Base-by-base conservation (phyloP, 2,797 vertebrate species). In the Trematomus bernacchii region DNA sequence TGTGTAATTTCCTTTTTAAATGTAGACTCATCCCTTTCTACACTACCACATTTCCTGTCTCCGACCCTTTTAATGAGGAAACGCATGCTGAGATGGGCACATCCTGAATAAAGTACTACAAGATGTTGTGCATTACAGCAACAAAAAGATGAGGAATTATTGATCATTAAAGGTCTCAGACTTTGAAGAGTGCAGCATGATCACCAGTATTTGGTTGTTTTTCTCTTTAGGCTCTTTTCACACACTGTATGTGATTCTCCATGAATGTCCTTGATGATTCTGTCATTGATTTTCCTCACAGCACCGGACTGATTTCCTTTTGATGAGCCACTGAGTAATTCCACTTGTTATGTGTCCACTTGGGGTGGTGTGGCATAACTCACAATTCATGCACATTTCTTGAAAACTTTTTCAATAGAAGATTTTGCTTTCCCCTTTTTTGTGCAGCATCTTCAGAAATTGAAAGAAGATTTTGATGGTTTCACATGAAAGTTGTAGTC, bases 241-340 rank as follows among this genome's bases (percentile, higher is more conserved):
- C 69, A 71, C 47, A n/a, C 76, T 82, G 66, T 74, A 87, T 89
- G 82, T 85, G 74, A 87, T 84, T 72, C 64, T 81, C 66, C 37
- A 61, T 79, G 85, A 86, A 89, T 87, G 85, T 83, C 74, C 82
- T 87, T 87, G 86, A 91, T 91, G 84, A 90, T 89, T 86, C 86
- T 71, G 58, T 81, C 69, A 93, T 92, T 88, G 89, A 91, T 91
- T 92, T 91, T 77, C 68, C 79, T 65, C 69, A 65, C 86, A 66
- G 79, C 64, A 68, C 40, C 43, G 14, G 65, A 66, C 83, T 86
- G 78, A 88, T 91, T 90, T 90, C 74, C 77, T 85, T 91, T 89
- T 91, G 82, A 91, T 87, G 85, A 91, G 84, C 70, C 84, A 48
- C 43, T 68, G 60, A 86, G 79, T 90, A 88, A 80, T 89, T 90